Evolutionary conservation across 2,113 vertebrate genomes (phyloP), one percentile per base, ranked within the genome.

Genomic region (Ascaphus truei): DNA sequence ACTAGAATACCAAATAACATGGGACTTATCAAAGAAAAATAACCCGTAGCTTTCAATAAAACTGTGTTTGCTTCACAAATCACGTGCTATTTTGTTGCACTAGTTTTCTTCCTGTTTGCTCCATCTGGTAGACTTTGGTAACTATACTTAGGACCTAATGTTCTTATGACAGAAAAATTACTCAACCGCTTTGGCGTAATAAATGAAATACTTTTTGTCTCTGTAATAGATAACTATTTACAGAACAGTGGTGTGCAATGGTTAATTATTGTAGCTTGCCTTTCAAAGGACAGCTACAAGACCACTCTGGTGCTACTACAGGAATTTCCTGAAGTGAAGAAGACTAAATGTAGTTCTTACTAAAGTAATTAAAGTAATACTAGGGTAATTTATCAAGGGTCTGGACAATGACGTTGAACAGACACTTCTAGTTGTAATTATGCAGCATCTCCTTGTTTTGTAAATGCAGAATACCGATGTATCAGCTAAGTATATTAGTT

Each of bases 231-330:
- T 63, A 63, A 51, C 30, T 45, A 63, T 63, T 63, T 36, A 63
- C 61, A 51, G 45, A 37, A 31, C 23, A 29, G 11, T 63, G 43
- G 33, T 22, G 23, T 36, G 15, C 10, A 26, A 63, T 63, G 8
- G 61, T 63, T 37, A 63, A 63, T 63, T 51, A 63, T 63, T 63
- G 45, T 48, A 20, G 25, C 60, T 62, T 62, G n/a, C n/a, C n/a
- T n/a, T n/a, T n/a, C n/a, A n/a, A n/a, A n/a, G n/a, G n/a, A n/a
- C n/a, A n/a, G n/a, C n/a, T n/a, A n/a, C n/a, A n/a, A n/a, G n/a
- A n/a, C n/a, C n/a, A n/a, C n/a, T n/a, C n/a, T n/a, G n/a, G n/a
- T n/a, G n/a, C n/a, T n/a, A n/a, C n/a, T n/a, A n/a, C n/a, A n/a
- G n/a, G n/a, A n/a, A n/a, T n/a, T n/a, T n/a, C n/a, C n/a, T n/a